These are phyloP conservation scores for Drosophila buzzatii DNA, from an alignment of 2,888 invertebrate species.

Conservation along the genomic window DNA sequence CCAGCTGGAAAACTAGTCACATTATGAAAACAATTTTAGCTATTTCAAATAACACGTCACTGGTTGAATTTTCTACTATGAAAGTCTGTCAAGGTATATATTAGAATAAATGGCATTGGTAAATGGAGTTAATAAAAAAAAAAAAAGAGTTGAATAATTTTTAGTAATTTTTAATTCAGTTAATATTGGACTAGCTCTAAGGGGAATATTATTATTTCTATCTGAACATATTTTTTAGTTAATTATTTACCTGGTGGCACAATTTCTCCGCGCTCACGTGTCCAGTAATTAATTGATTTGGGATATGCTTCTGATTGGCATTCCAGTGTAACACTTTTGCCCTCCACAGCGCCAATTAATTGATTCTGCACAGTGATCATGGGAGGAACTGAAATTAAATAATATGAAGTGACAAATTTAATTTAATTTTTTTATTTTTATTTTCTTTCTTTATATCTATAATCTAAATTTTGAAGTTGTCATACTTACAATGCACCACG, in stretches of 20 bases:
- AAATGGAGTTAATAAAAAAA: not conserved
- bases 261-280: slow-evolving; percentile 90
- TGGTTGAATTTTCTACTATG: not conserved
- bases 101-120: not conserved
- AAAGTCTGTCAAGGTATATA: not conserved
- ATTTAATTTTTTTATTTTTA: not conserved
- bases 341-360: slow-evolving; percentile 91
- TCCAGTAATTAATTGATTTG: slow-evolving; percentile 94
- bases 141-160: not conserved
- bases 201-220: not conserved
- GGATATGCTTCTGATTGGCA: slow-evolving; percentile 94
- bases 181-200: not conserved
- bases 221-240: not conserved
- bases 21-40: not conserved
- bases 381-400: slow-evolving; percentile 89
- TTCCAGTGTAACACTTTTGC: slow-evolving; percentile 91
- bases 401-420: not conserved
- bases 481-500: slow-evolving; percentile 91
- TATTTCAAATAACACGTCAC: not conserved
- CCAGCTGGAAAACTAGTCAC: not conserved
- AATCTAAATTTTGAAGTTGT: too few species aligned
- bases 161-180: not conserved
- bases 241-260: slow-evolving; percentile 89
- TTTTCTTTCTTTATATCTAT: too few species aligned
- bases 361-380: slow-evolving; percentile 94